Conservation (phyloP, 92 coral and sea anemone genomes). For the Metridium senile region DNA sequence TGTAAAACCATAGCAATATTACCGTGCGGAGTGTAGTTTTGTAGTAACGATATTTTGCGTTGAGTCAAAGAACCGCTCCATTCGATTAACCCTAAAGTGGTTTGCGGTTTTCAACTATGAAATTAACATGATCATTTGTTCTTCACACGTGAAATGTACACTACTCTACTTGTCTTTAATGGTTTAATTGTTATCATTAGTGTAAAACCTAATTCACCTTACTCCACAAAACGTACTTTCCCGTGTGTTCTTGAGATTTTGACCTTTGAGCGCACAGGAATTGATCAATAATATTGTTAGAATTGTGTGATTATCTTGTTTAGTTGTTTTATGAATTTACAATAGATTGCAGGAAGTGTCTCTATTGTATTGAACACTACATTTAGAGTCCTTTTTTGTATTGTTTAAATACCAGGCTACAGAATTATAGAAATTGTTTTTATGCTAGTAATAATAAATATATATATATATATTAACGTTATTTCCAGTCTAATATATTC, state of each 20-base stretch:
- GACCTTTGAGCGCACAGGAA: slow-evolving; percentile 13
- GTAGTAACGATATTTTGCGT: not conserved
- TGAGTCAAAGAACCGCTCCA: not conserved
- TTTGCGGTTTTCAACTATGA: slow-evolving; percentile 29
- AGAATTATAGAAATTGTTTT: too few relatives aligned
- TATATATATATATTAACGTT: too few relatives aligned
- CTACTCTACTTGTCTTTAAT: not conserved
- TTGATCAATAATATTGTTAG: slow-evolving; percentile 5
- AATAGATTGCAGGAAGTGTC: not conserved
- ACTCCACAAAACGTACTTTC: too few relatives aligned
- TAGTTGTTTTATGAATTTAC: slow-evolving; percentile 1
- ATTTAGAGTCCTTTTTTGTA: not conserved
- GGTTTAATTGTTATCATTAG: not conserved
- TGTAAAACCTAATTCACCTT: not conserved
- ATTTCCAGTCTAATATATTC: too few relatives aligned
- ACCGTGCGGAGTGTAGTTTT: not conserved
- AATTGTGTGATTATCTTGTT: slow-evolving; percentile 6
- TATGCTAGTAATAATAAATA: too few relatives aligned
- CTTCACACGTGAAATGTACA: slow-evolving; percentile 5
- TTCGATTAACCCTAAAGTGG: slow-evolving; percentile 12
- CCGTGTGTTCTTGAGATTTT: not conserved
- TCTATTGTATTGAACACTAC: too few relatives aligned
- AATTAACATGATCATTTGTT: slow-evolving; percentile 18
- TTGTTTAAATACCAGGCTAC: not conserved
- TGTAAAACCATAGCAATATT: not conserved